Evolutionary conservation across 1,140 invertebrate species (phyloP).

Genomic region (Aphelenchoides avenae): DNA sequence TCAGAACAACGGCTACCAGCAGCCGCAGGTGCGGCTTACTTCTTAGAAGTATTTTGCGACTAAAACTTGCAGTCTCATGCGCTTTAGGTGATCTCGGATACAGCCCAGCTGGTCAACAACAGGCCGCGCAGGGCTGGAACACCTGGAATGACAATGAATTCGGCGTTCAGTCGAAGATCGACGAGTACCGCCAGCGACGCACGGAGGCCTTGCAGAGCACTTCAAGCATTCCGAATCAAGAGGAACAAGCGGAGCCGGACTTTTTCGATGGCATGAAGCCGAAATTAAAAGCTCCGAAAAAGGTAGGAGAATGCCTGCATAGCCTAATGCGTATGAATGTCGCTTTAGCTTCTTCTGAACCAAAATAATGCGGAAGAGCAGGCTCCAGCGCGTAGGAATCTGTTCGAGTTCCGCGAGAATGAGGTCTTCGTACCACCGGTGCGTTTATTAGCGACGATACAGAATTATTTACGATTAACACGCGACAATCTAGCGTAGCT

Average conservation of each 20-base stretch:
- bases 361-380: conserved; percentile 1
- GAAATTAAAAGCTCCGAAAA: conserved; percentile 32
- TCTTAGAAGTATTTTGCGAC: background rate
- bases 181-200: conserved; percentile 25
- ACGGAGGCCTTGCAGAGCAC: background rate
- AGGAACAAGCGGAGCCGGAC: conserved; percentile 15
- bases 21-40: background rate
- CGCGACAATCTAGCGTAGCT: background rate
- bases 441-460: conserved; percentile 7
- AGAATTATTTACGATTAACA: conserved; percentile 9
- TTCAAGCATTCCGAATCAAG: background rate
- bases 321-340: background rate
- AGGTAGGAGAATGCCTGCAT: too few species aligned
- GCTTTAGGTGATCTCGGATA: background rate
- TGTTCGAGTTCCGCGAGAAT: conserved; percentile 25
- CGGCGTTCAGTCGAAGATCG: conserved; percentile 27
- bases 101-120: too few species aligned
- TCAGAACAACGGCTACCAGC: background rate
- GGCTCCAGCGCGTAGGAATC: conserved; percentile 13
- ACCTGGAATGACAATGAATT: conserved; percentile 22
- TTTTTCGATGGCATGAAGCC: conserved; percentile 35
- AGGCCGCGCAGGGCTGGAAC: conserved; percentile 13
- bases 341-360: background rate
- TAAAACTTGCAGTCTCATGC: background rate
- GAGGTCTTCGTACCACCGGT: conserved; percentile 21